Evolutionary conservation across 1,140 invertebrate genomes (phyloP).

Genomic region (Drosophila orosa): DNA sequence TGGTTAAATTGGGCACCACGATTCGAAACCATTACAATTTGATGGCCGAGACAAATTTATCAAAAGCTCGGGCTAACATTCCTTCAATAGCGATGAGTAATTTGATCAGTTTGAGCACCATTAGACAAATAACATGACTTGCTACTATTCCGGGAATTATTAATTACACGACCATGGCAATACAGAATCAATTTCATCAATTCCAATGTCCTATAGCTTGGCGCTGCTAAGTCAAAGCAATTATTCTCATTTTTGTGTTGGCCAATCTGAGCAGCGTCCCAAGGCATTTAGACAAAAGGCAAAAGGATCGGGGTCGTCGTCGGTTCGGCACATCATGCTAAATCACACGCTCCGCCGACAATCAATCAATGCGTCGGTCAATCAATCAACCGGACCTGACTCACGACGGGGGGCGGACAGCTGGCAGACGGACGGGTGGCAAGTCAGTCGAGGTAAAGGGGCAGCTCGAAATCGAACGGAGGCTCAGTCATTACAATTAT

Average conservation of each 20-base stretch:
- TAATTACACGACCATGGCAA: conserved; percentile 35
- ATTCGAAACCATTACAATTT: conserved; percentile 20
- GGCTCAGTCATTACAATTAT: conserved; percentile 59
- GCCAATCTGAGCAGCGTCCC: conserved; percentile 11
- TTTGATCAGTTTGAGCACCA: conserved; percentile 42
- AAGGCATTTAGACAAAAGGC: conserved; percentile 38
- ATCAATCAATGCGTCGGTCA: conserved; percentile 67
- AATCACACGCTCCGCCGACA: conserved; percentile 41
- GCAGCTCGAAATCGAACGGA: conserved; percentile 39
- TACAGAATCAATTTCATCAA: conserved; percentile 49
- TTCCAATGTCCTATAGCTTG: conserved; percentile 16
- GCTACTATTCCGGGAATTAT: conserved; percentile 41
- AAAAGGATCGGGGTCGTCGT: not conserved
- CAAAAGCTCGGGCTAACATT: not conserved
- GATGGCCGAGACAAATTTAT: conserved; percentile 11
- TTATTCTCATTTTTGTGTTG: conserved; percentile 48
- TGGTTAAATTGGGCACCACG: conserved; percentile 15
- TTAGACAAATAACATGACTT: conserved; percentile 73
- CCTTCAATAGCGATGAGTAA: not conserved
- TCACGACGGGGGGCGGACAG: not conserved
- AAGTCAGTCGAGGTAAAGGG: not conserved
- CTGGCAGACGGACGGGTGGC: conserved; percentile 10
- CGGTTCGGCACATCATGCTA: conserved; percentile 17
- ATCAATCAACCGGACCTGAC: conserved; percentile 53
- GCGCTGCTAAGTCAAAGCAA: conserved; percentile 44